These are phyloP conservation scores for Xestoiulus laeticollis DNA, from an alignment of 2,888 invertebrate genomes.

Conservation along the genomic window DNA sequence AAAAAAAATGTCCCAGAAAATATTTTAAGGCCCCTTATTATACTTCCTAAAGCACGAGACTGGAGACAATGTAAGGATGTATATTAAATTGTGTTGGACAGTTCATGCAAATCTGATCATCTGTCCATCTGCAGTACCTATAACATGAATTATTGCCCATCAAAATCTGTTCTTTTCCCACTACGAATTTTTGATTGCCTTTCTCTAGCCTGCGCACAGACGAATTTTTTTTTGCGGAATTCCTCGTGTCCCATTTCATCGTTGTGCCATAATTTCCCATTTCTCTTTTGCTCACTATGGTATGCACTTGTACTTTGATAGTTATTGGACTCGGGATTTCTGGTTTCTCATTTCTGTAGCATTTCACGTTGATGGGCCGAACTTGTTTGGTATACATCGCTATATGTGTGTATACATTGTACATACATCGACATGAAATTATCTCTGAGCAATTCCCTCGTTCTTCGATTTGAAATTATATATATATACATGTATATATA, in stretches of 20 bases:
- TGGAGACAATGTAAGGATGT: background rate
- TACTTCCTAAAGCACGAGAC: background rate
- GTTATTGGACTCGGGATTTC: background rate
- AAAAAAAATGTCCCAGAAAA: too few species aligned
- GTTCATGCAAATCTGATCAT: background rate
- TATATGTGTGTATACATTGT: background rate
- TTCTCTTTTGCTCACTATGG: slow-evolving; percentile 11
- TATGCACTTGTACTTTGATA: background rate
- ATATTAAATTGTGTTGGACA: background rate
- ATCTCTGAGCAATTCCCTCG: background rate
- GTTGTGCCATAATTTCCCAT: background rate
- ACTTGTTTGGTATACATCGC: background rate
- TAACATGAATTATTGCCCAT: background rate
- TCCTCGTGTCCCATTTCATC: background rate
- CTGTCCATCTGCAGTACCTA: background rate
- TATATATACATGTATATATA: background rate
- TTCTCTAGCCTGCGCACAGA: background rate
- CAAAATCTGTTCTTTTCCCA: background rate
- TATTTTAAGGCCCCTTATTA: background rate
- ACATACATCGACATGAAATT: background rate
- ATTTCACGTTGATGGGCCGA: background rate
- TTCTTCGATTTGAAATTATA: background rate
- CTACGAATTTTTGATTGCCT: background rate
- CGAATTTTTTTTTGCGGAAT: background rate
- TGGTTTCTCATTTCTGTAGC: background rate